Percentiles rank a stretch among this genome's conserved stretches.
Conservation (phyloP, 2,888 invertebrate species). For the Petrolisthes cinctipes region DNA sequence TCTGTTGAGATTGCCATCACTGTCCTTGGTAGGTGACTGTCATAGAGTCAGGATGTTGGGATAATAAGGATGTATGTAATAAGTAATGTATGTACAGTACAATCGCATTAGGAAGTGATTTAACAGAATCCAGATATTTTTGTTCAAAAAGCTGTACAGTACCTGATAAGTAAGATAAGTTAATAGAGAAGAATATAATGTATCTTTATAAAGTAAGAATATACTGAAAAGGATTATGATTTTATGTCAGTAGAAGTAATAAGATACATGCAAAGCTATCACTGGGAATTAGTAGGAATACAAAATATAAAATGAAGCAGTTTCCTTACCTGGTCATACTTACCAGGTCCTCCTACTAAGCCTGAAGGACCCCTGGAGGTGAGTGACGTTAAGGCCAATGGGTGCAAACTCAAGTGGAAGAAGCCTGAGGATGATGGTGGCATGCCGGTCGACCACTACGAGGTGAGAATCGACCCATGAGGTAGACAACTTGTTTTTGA, state of each 20-base stretch:
- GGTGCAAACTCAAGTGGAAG: constrained; percentile 91
- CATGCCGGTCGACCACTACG: constrained; percentile 91
- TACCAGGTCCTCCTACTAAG: constrained; percentile 67
- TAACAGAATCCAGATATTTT: too few species aligned
- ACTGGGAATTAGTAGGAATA: neutral
- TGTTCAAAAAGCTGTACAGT: too few species aligned
- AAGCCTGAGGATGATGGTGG: constrained; percentile 97
- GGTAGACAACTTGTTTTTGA: neutral
- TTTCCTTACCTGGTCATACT: neutral
- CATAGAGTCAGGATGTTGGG: too few species aligned
- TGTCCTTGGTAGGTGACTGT: constrained; percentile 75
- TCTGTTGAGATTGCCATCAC: constrained; percentile 90
- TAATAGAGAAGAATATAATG: neutral
- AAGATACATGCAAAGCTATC: neutral
- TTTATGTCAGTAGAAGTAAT: neutral
- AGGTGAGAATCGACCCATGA: constrained; percentile 69
- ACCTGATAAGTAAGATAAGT: too few species aligned
- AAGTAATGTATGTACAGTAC: too few species aligned
- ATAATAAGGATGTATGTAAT: too few species aligned
- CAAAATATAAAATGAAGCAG: neutral
- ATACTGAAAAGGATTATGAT: neutral
- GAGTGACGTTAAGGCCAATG: constrained; percentile 88
- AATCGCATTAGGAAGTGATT: too few species aligned
- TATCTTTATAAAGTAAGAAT: neutral
- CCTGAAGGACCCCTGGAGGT: constrained; percentile 85